Base-by-base conservation (phyloP, 1,140 invertebrate species). In the Papilio aristodemus region DNA sequence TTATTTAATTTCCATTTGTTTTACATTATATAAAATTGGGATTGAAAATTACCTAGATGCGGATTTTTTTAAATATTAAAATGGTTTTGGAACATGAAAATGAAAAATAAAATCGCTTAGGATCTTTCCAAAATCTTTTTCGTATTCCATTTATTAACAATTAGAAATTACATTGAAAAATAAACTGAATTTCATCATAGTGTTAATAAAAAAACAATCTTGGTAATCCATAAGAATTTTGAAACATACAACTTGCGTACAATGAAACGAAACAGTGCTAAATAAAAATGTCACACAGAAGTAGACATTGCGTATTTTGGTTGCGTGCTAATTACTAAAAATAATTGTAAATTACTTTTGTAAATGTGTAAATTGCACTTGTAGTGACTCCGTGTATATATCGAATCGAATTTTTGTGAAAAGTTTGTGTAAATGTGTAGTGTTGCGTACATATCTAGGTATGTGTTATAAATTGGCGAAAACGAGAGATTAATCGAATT, bases 201-300 rank as follows among this genome's bases (percentile, higher is more conserved):
- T 9, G 17, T 59, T n/a, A 7, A 13, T 11, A 60, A 62, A 39
- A n/a, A 62, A 17, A 37, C 17, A 39, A 59, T 36, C n/a, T 62
- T 39, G 27, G n/a, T 13, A 60, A 59, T 37, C 46, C 6, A n/a
- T 36, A 5, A 8, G 1, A 19, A 38, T 19, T 39, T 58, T 7
- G 25, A 43, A 41, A 19, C 36, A 54, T n/a, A 32, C 43, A n/a
- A n/a, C n/a, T n/a, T n/a, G n/a, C n/a, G n/a, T n/a, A n/a, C n/a
- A n/a, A n/a, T n/a, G n/a, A n/a, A 76, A 70, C 58, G 77, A 67
- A 79, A 79, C 72, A 71, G 71, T 67, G 17, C 70, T 50, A 77
- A 79, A 75, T 68, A 73, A 80, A 78, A 84, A 84, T 86, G 82
- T 84, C 84, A 84, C 69, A 78, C 58, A 71, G 72, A 78, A 59